phyloP scores from a whole-genome alignment of 2,113 vertebrate species.

The Phyllostomus discolor region DNA sequence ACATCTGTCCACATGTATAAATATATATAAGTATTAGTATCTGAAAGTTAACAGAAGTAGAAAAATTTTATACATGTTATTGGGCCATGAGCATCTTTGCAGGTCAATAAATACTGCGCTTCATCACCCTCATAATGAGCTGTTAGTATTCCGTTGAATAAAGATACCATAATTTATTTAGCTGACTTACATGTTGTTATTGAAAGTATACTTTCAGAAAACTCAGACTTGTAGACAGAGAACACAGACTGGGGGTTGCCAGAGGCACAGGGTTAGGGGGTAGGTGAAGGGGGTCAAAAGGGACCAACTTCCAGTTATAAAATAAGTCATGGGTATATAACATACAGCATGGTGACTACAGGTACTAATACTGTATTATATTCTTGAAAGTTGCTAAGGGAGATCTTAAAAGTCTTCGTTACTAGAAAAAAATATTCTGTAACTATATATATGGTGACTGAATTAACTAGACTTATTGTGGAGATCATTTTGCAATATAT shows the following conservation, averaged over 20 bases:
- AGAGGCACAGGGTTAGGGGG: background rate
- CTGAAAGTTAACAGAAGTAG: background rate
- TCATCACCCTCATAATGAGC: background rate
- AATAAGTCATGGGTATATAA: background rate
- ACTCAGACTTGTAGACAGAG: background rate
- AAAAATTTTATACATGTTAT: slow-evolving; percentile 10
- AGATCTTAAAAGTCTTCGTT: background rate
- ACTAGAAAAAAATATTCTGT: background rate
- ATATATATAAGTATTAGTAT: background rate
- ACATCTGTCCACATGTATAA: background rate
- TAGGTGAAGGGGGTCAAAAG: background rate
- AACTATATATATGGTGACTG: background rate
- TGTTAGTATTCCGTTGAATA: background rate
- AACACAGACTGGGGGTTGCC: background rate
- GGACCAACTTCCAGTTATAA: background rate
- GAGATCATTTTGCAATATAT: background rate
- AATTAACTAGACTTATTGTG: background rate
- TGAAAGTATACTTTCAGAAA: slow-evolving; percentile 6
- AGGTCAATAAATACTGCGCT: background rate
- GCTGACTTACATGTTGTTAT: background rate
- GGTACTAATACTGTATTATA: background rate
- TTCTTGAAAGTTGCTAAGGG: background rate
- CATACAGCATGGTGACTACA: background rate
- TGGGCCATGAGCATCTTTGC: background rate
- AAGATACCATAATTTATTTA: background rate